A percentile compares a stretch with the other conserved stretches of the same genome.
These are phyloP conservation scores for Drosophila carrolli DNA, from an alignment of 1,140 invertebrate species.

Conservation along the genomic window DNA sequence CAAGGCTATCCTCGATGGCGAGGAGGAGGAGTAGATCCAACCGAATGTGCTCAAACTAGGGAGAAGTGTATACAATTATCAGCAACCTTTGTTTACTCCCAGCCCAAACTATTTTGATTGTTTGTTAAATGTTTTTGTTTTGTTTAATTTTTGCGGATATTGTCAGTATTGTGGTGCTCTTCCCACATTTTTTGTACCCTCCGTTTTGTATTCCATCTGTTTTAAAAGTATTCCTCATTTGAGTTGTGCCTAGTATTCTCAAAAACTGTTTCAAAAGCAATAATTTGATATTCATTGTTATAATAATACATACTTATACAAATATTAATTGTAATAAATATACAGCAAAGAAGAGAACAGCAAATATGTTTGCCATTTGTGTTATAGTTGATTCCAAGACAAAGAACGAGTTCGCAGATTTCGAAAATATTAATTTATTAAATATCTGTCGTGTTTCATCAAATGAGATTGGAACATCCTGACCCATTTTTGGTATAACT, in stretches of 20 bases:
- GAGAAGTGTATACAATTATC: slow-evolving; percentile 27
- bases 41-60: slow-evolving; percentile 19
- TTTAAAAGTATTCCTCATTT: slow-evolving; percentile 33
- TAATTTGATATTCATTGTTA: slow-evolving; percentile 80
- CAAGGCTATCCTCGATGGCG: slow-evolving; percentile 91
- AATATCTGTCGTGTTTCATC: not conserved
- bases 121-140: slow-evolving; percentile 70
- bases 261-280: slow-evolving; percentile 66
- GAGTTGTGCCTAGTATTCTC: slow-evolving; percentile 62
- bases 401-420: too few species aligned
- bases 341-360: slow-evolving; percentile 71
- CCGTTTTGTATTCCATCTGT: slow-evolving; percentile 39
- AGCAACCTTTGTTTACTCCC: slow-evolving; percentile 36
- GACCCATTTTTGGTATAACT: not conserved
- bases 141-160: slow-evolving; percentile 48
- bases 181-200: slow-evolving; percentile 61
- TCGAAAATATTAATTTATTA: too few species aligned
- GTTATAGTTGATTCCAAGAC: too few species aligned
- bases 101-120: slow-evolving; percentile 31
- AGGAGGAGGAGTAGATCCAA: slow-evolving; percentile 84
- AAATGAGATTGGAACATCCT: too few species aligned
- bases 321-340: slow-evolving; percentile 51
- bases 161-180: slow-evolving; percentile 81
- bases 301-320: slow-evolving; percentile 46
- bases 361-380: not conserved